phyloP scores from a whole-genome alignment of 2,888 invertebrate genomes.

The Ornithoptera alexandrae region DNA sequence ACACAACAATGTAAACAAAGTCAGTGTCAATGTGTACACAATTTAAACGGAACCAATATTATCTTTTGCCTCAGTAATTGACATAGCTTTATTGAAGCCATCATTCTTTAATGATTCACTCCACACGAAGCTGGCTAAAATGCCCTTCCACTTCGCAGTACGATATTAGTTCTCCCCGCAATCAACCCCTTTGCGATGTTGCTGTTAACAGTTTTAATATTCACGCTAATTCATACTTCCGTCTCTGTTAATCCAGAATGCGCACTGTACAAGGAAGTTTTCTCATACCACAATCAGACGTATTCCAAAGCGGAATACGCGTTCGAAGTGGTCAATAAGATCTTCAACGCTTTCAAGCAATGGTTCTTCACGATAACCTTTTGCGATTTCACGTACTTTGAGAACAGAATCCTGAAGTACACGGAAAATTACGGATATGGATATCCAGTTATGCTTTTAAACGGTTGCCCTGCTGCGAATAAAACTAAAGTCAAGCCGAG shows the following conservation, averaged over 20 bases:
- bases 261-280: conserved; percentile 53
- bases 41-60: conserved; percentile 65
- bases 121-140: conserved; percentile 43
- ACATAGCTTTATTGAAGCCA: conserved; percentile 62
- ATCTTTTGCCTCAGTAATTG: conserved; percentile 63
- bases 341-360: conserved; percentile 64
- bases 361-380: conserved; percentile 72
- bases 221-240: conserved; percentile 40
- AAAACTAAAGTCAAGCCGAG: conserved; percentile 58
- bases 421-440: conserved; percentile 63
- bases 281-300: conserved; percentile 55
- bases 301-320: conserved; percentile 57
- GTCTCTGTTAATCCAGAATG: conserved; percentile 39
- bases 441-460: conserved; percentile 66
- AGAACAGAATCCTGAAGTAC: conserved; percentile 67
- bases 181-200: conserved; percentile 47
- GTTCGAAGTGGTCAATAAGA: conserved; percentile 59
- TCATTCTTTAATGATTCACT: conserved; percentile 60
- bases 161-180: conserved; percentile 33
- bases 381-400: conserved; percentile 72
- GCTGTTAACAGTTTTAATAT: conserved; percentile 36
- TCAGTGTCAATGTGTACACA: conserved; percentile 43
- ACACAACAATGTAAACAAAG: conserved; percentile 27
- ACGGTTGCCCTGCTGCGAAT: conserved; percentile 57
- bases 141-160: conserved; percentile 55